Percentiles rank a stretch among this genome's conserved stretches.
Evolutionary conservation across 2,888 invertebrate genomes (phyloP).

Genomic region (Habroteleia sp.): DNA sequence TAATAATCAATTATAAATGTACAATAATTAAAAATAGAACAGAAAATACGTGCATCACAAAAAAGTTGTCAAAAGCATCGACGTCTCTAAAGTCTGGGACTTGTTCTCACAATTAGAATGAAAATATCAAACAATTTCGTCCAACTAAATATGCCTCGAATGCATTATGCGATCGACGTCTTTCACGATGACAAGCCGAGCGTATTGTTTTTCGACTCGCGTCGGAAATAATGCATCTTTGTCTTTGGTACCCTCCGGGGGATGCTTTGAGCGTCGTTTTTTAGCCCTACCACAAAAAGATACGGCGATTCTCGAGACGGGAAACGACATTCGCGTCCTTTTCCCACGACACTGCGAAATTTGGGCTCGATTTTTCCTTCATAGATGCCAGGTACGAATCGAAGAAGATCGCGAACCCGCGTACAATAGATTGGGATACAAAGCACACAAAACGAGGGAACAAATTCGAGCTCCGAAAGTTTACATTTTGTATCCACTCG

Average conservation of each 20-base stretch:
- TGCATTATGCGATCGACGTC: slow-evolving; percentile 42
- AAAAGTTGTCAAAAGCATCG: no score
- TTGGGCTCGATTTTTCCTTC: slow-evolving; percentile 52
- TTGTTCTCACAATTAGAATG: no score
- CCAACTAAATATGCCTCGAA: slow-evolving; percentile 11
- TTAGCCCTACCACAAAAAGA: slow-evolving; percentile 56
- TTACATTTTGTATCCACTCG: slow-evolving; percentile 51
- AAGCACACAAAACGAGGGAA: slow-evolving; percentile 63
- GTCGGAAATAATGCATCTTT: slow-evolving; percentile 60
- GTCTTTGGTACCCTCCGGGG: slow-evolving; percentile 66
- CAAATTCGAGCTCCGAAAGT: slow-evolving; percentile 43
- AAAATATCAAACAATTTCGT: no score
- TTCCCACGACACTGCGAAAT: slow-evolving; percentile 65
- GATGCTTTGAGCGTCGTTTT: slow-evolving; percentile 63
- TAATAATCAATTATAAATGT: no score
- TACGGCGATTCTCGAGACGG: slow-evolving; percentile 28
- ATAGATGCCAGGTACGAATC: slow-evolving; percentile 60
- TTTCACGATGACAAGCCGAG: slow-evolving; percentile 49
- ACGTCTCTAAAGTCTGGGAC: no score
- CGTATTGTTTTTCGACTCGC: slow-evolving; percentile 48
- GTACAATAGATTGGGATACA: slow-evolving; percentile 66
- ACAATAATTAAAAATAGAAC: no score
- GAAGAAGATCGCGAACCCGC: slow-evolving; percentile 53
- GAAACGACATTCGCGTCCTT: slow-evolving; percentile 50
- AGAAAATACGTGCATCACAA: no score